Percentiles rank a stretch among this genome's conserved stretches.
These are phyloP conservation scores for Drosophila kanekoi DNA, from an alignment of 2,888 invertebrate species.

Conservation along the genomic window DNA sequence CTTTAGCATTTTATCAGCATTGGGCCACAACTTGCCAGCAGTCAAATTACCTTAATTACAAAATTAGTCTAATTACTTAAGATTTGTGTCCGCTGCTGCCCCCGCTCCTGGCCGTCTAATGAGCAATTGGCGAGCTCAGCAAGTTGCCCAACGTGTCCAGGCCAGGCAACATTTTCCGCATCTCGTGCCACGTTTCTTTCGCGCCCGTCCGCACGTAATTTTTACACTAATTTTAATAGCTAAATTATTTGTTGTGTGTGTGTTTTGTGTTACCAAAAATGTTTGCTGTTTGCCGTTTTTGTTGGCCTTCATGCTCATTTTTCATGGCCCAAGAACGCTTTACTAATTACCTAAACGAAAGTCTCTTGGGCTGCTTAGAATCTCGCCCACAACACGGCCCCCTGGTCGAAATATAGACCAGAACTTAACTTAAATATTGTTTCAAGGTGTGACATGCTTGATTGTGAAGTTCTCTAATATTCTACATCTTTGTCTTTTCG, in stretches of 20 bases:
- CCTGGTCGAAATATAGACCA: not conserved
- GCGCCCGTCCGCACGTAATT: slow-evolving; percentile 65
- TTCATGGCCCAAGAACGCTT: slow-evolving; percentile 43
- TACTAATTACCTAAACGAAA: slow-evolving; percentile 46
- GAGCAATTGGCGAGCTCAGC: slow-evolving; percentile 55
- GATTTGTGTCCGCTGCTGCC: slow-evolving; percentile 45
- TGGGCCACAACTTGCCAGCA: slow-evolving; percentile 49
- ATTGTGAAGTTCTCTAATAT: not conserved
- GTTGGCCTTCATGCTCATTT: slow-evolving; percentile 46
- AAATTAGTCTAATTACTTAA: slow-evolving; percentile 73
- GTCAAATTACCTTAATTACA: slow-evolving; percentile 70
- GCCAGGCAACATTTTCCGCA: slow-evolving; percentile 7
- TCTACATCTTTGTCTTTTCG: not conserved
- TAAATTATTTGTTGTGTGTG: slow-evolving; percentile 66
- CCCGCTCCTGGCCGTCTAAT: slow-evolving; percentile 10
- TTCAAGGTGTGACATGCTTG: slow-evolving; percentile 4
- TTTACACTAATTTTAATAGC: slow-evolving; percentile 72
- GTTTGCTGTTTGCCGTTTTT: slow-evolving; percentile 28
- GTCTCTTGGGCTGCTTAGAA: not conserved
- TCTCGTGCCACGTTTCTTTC: slow-evolving; percentile 19
- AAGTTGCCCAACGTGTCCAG: slow-evolving; percentile 29
- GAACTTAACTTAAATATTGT: slow-evolving; percentile 8
- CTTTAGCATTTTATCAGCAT: slow-evolving; percentile 64
- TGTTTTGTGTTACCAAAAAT: slow-evolving; percentile 41
- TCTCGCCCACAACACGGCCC: no score